phyloP scores from a whole-genome alignment of 2,113 vertebrate genomes.

The Fulmarus glacialis region DNA sequence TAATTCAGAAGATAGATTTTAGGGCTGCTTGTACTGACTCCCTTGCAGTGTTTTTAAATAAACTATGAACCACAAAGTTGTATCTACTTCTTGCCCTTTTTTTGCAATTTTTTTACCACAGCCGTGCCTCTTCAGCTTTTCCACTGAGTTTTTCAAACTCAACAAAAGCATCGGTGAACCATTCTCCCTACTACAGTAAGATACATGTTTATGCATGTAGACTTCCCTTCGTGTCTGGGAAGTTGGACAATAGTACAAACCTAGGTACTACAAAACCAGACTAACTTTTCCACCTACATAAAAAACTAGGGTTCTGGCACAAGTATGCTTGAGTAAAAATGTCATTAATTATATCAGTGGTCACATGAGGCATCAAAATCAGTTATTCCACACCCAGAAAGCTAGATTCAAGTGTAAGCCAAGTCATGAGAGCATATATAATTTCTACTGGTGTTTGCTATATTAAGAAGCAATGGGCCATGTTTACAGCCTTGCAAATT shows the following conservation, averaged over 20 bases:
- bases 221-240: not conserved
- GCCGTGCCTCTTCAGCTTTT: not conserved
- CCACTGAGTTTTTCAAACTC: not conserved
- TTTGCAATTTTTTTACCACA: not conserved
- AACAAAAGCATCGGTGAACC: not conserved
- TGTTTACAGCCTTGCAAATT: not conserved
- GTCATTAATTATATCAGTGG: not conserved
- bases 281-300: not conserved
- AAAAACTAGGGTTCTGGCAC: not conserved
- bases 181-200: not conserved
- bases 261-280: not conserved
- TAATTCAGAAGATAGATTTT: not conserved
- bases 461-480: not conserved
- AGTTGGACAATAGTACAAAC: not conserved
- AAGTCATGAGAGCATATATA: not conserved
- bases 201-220: not conserved
- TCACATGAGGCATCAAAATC: not conserved
- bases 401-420: not conserved
- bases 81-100: not conserved
- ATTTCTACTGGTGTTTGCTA: not conserved
- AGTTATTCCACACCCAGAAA: not conserved
- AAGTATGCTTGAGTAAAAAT: not conserved
- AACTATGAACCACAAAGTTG: not conserved
- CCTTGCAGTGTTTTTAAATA: not conserved
- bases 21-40: not conserved